Base-by-base conservation (phyloP, 2,888 invertebrate genomes). In the Dasysyrphus albostriatus region DNA sequence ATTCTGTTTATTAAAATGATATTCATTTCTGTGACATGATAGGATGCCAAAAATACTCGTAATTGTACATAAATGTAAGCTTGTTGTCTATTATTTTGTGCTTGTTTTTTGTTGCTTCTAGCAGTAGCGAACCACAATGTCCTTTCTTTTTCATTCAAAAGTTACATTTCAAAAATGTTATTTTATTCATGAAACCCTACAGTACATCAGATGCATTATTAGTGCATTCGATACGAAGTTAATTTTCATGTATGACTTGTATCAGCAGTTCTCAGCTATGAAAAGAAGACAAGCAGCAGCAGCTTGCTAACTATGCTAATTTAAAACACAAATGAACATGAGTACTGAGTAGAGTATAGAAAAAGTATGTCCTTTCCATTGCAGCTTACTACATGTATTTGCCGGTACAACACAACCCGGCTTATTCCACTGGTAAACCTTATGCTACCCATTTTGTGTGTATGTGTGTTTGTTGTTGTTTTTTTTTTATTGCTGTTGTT, bases 281-380 rank as follows among this genome's bases (percentile, higher is more conserved):
- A 39, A 39, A 3, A 32, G 12, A 39, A 39, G 9, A 39, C 5
- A 3, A 32, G 3, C 10, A 39, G 42, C 42, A 42, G 42, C 42
- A 61, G 44, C 14, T 24, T 65, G 65, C 37, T 19, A 65, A 61
- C 58, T 73, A 72, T 34, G 47, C 54, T 73, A 73, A 76, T 73
- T 72, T 39, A 10, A 19, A 59, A 77, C 59, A 49, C 42, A 14
- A 19, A 32, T n/a, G 24, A 24, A 32, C n/a, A 3, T 8, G 2
- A 5, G 14, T 8, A 29, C 10, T 5, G 5, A 19, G 4, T 24
- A 24, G 1, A 24, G 6, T 24, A n/a, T n/a, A 12, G 51, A 8
- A 24, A 29, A 24, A 51, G 54, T 54, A 54, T 54, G 24, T 51
- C 51, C 14, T 65, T 34, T 44, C 16, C 37, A 49, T 32, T 79